Percentiles rank a stretch among this genome's conserved stretches.
Conservation (phyloP, 2,888 invertebrate species). For the Maniola hyperantus region DNA sequence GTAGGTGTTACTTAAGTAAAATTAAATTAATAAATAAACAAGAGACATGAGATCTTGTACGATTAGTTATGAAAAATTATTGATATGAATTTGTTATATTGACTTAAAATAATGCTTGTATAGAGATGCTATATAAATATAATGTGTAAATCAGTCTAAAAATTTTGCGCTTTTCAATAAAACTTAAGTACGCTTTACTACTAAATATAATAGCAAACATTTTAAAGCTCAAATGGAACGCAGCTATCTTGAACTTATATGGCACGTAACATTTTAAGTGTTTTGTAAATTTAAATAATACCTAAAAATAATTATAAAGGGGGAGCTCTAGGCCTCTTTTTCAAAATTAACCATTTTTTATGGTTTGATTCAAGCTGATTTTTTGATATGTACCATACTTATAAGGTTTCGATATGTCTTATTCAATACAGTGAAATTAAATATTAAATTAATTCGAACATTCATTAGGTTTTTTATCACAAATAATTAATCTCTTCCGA, state of each 20-base stretch:
- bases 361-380: neutral
- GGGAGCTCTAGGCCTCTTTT: neutral
- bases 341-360: neutral
- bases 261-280: neutral
- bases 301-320: no score
- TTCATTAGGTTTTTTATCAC: neutral
- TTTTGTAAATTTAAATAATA: neutral
- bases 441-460: neutral
- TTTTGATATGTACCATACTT: neutral
- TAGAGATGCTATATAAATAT: neutral
- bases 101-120: neutral
- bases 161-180: neutral
- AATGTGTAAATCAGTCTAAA: constrained; percentile 4
- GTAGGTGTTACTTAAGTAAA: neutral
- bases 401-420: neutral
- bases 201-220: neutral
- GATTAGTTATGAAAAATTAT: constrained; percentile 2
- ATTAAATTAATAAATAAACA: constrained; percentile 7
- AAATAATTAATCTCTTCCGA: constrained; percentile 1
- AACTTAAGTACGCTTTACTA: constrained; percentile 2
- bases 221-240: neutral
- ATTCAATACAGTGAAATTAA: neutral
- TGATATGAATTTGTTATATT: neutral
- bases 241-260: neutral
- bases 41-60: constrained; percentile 10